Conservation (phyloP, 64 coral and sea anemone species). For the Catalaphyllia jardinei region DNA sequence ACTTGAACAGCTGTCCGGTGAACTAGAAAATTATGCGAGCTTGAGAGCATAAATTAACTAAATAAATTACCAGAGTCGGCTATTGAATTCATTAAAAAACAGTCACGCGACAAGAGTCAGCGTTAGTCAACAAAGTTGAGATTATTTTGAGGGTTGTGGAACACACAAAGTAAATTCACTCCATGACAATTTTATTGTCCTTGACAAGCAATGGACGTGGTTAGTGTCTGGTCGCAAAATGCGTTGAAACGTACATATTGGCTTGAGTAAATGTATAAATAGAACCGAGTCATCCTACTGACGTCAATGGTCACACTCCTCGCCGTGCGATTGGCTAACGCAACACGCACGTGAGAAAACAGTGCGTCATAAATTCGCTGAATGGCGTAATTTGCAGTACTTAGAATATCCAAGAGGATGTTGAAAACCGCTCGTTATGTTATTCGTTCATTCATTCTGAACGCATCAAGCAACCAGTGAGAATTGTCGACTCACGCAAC, state of each 20-base stretch:
- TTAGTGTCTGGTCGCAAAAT: background rate
- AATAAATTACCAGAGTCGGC: background rate
- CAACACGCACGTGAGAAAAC: conserved; percentile 16
- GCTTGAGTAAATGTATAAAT: conserved; percentile 41
- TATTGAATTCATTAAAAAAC: conserved; percentile 1
- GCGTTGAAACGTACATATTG: conserved; percentile 42
- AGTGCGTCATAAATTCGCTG: conserved; percentile 9
- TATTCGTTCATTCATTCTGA: background rate
- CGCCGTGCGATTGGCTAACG: background rate
- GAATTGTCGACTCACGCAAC: background rate
- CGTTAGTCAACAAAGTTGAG: background rate
- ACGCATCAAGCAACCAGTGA: background rate
- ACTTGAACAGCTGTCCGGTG: background rate
- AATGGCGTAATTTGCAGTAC: conserved; percentile 41
- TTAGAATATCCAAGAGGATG: conserved; percentile 15
- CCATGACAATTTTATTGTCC: background rate
- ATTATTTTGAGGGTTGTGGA: background rate
- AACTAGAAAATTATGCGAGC: conserved; percentile 20
- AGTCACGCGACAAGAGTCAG: background rate
- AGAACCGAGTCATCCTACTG: conserved; percentile 33
- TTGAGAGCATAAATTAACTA: background rate
- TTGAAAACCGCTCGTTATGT: conserved; percentile 2
- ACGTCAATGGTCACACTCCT: conserved; percentile 6
- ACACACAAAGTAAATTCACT: background rate
- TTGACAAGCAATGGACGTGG: background rate